Evolutionary conservation across 1,140 invertebrate species (phyloP).

Genomic region (Pentalonia nigronervosa): DNA sequence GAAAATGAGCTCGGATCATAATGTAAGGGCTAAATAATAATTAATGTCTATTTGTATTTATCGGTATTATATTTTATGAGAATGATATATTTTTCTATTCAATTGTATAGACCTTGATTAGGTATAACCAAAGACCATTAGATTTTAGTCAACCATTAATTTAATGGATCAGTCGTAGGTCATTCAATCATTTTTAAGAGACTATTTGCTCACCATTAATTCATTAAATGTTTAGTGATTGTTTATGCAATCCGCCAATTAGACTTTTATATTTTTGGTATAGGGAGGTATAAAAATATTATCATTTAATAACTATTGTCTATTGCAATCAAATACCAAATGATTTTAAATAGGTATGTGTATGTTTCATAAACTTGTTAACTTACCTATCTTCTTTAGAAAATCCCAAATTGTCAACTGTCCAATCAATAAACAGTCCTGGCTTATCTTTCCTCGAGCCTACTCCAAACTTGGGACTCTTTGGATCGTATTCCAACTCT

Average conservation of each 20-base stretch:
- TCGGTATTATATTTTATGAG: no score
- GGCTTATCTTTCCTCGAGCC: conserved; percentile 68
- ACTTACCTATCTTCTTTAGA: conserved; percentile 77
- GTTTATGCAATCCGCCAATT: neutral
- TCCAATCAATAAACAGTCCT: conserved; percentile 78
- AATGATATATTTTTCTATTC: neutral
- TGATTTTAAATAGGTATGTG: neutral
- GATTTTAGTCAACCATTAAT: no score
- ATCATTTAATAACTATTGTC: neutral
- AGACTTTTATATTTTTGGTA: neutral
- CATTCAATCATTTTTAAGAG: neutral
- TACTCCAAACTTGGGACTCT: conserved; percentile 72
- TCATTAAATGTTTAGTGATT: neutral
- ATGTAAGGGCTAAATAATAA: no score
- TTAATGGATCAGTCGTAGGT: no score
- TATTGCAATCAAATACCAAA: neutral
- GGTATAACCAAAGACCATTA: no score
- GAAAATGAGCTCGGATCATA: neutral
- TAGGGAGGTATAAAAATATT: neutral
- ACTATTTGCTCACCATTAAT: neutral
- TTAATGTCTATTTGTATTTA: no score
- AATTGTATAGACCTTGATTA: no score
- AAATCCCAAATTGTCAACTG: conserved; percentile 75
- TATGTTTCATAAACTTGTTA: conserved; percentile 61
- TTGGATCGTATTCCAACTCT: conserved; percentile 72